These are phyloP conservation scores for Hirtodrosophila cameraria DNA, from an alignment of 2,888 invertebrate species.

Conservation along the genomic window DNA sequence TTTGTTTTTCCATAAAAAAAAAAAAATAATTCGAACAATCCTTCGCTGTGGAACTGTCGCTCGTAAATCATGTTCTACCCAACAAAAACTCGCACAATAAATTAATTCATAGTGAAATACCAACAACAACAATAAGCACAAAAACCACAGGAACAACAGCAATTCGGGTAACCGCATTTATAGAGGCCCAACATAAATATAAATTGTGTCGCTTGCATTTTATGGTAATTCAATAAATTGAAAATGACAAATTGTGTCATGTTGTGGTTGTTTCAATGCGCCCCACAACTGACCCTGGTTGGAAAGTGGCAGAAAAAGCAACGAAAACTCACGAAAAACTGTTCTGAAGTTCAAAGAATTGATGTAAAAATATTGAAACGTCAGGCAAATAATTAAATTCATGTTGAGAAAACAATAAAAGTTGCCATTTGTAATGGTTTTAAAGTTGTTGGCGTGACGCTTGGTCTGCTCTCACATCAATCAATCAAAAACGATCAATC, in stretches of 20 bases:
- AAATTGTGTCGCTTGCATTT: constrained; percentile 67
- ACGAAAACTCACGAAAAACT: neutral
- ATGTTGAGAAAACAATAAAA: constrained; percentile 68
- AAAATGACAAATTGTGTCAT: constrained; percentile 79
- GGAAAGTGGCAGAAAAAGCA: no score
- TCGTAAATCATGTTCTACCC: constrained; percentile 61
- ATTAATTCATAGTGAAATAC: constrained; percentile 59
- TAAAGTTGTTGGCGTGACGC: constrained; percentile 46
- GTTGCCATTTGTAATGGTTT: constrained; percentile 54
- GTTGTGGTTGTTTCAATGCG: constrained; percentile 56
- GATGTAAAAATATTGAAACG: constrained; percentile 13
- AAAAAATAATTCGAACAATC: constrained; percentile 12
- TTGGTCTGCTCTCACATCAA: constrained; percentile 43
- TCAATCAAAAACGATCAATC: constrained; percentile 73
- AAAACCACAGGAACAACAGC: constrained; percentile 24
- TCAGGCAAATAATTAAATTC: constrained; percentile 64
- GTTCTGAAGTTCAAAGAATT: neutral
- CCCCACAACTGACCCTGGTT: no score
- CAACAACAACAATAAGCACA: constrained; percentile 20
- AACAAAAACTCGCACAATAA: constrained; percentile 58
- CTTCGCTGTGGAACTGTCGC: constrained; percentile 32
- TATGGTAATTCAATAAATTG: constrained; percentile 77
- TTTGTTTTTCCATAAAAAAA: neutral
- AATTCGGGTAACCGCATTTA: constrained; percentile 49
- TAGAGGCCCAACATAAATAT: constrained; percentile 58